A percentile compares a stretch with the other conserved stretches of the same genome.
These are phyloP conservation scores for Anarrhichthys ocellatus DNA, from an alignment of 2,113 vertebrate species.

Conservation along the genomic window DNA sequence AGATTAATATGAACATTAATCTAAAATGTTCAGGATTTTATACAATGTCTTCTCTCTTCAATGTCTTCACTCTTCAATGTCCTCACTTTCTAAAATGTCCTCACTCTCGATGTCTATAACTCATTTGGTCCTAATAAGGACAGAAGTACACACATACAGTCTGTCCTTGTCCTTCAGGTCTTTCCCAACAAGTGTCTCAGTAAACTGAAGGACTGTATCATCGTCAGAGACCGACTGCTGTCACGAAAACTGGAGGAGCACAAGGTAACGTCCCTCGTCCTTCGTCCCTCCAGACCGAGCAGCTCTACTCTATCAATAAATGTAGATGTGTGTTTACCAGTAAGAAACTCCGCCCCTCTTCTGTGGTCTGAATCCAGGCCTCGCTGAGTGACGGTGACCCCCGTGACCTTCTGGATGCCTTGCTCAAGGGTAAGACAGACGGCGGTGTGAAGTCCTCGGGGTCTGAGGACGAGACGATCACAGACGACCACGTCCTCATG, in stretches of 20 bases:
- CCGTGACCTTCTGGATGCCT: conserved; percentile 83
- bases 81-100: not conserved
- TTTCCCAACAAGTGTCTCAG: conserved; percentile 72
- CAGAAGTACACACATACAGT: not conserved
- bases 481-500: conserved; percentile 85
- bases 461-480: conserved; percentile 55
- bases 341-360: not conserved
- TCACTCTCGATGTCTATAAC: not conserved
- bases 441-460: not conserved
- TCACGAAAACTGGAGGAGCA: conserved; percentile 81
- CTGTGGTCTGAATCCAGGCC: conserved; percentile 54
- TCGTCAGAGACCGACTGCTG: conserved; percentile 80
- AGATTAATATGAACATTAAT: no score
- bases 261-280: conserved; percentile 72
- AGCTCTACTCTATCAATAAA: not conserved
- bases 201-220: conserved; percentile 78
- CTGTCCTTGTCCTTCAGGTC: conserved; percentile 44
- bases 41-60: no score
- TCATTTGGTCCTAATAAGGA: not conserved
- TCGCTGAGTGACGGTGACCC: conserved; percentile 71
- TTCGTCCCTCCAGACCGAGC: no score
- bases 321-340: not conserved
- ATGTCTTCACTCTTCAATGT: not conserved
- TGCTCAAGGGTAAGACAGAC: conserved; percentile 74
- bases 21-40: no score